These are phyloP conservation scores for Drosophila arizonae DNA, from an alignment of 1,140 invertebrate genomes.

Conservation along the genomic window DNA sequence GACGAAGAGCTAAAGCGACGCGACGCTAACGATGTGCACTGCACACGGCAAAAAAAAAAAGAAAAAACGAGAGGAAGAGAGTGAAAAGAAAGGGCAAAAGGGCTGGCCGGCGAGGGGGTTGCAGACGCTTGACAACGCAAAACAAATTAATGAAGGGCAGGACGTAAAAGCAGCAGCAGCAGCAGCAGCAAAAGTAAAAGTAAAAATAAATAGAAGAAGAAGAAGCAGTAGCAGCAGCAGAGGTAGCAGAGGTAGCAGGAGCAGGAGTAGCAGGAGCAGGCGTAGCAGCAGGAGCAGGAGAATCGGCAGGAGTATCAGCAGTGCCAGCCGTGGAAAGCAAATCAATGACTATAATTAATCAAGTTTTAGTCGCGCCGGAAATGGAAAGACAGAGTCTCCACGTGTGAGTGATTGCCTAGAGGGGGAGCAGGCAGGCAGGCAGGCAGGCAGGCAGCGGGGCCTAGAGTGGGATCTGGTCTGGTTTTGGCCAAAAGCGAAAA, in stretches of 20 bases:
- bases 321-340: constrained; percentile 73
- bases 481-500: constrained; percentile 49
- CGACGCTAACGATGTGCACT: constrained; percentile 39
- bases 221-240: not conserved
- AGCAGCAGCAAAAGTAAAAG: not conserved
- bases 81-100: not conserved
- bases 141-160: constrained; percentile 70
- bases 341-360: constrained; percentile 80
- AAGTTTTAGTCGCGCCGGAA: constrained; percentile 63
- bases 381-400: constrained; percentile 22
- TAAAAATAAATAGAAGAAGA: not conserved
- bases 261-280: not conserved
- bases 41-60: not conserved
- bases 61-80: not conserved
- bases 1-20: constrained; percentile 6
- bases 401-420: constrained; percentile 67
- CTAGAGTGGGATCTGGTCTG: not conserved
- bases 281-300: not conserved
- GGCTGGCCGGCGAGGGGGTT: not conserved
- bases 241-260: constrained; percentile 3
- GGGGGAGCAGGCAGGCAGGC: not conserved
- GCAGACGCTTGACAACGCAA: constrained; percentile 41
- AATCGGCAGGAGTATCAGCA: not conserved
- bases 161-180: not conserved
- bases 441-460: not conserved